These are phyloP conservation scores for Arion vulgaris DNA, from an alignment of 1,140 invertebrate genomes.

Conservation along the genomic window DNA sequence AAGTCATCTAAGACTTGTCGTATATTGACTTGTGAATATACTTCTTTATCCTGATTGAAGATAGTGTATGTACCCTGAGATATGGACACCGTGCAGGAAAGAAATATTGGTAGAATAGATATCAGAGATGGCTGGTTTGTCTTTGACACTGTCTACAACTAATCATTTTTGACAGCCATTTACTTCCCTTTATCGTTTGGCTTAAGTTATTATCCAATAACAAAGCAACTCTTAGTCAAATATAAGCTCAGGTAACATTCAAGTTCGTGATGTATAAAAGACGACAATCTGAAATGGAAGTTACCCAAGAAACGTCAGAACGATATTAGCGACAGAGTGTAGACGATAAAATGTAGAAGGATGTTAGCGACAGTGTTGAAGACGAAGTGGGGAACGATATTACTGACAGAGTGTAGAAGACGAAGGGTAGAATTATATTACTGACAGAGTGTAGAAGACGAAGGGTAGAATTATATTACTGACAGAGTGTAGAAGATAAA, in stretches of 20 bases:
- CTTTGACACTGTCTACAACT: not conserved
- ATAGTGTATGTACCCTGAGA: not conserved
- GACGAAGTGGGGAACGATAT: too few relatives aligned
- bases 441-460: too few relatives aligned
- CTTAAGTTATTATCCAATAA: not conserved
- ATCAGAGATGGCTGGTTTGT: too few relatives aligned
- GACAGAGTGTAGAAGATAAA: too few relatives aligned
- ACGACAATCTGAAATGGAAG: not conserved
- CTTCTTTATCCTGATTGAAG: not conserved
- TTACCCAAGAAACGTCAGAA: not conserved
- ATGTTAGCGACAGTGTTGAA: too few relatives aligned
- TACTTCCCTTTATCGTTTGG: not conserved
- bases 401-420: too few relatives aligned
- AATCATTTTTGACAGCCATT: not conserved
- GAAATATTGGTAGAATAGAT: not conserved
- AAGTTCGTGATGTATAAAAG: not conserved
- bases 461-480: too few relatives aligned
- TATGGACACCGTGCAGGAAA: not conserved
- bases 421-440: too few relatives aligned
- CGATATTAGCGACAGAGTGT: too few relatives aligned
- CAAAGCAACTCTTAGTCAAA: not conserved
- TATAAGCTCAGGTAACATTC: not conserved
- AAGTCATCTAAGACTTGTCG: slow-evolving; percentile 7
- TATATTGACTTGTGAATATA: not conserved
- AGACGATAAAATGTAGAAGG: too few relatives aligned